These are phyloP conservation scores for Eupithecia centaureata DNA, from an alignment of 2,888 invertebrate species.

Conservation along the genomic window DNA sequence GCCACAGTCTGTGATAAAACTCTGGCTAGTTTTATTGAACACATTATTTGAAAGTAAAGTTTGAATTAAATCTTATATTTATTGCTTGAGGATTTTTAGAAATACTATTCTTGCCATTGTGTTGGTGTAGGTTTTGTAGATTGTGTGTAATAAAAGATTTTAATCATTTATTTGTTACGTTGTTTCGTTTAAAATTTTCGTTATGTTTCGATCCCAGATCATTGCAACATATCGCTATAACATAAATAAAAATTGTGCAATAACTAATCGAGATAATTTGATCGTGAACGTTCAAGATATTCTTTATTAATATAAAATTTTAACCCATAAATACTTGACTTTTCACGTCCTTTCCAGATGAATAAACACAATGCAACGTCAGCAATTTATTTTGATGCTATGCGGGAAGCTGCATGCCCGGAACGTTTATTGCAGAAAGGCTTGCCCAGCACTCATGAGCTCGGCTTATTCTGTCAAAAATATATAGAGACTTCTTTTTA, in stretches of 20 bases:
- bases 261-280: too few relatives aligned
- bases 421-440: background rate
- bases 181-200: background rate
- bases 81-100: background rate
- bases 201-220: background rate
- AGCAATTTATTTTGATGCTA: background rate
- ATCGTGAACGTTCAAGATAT: too few relatives aligned
- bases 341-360: conserved; percentile 1
- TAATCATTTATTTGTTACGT: too few relatives aligned
- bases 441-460: background rate
- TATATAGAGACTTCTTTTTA: background rate
- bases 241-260: too few relatives aligned
- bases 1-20: conserved; percentile 7
- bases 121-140: background rate
- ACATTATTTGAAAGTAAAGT: background rate
- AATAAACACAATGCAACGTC: background rate
- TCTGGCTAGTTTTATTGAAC: background rate
- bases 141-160: background rate
- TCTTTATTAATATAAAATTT: background rate
- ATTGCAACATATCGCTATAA: too few relatives aligned
- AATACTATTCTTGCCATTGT: background rate
- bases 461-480: background rate
- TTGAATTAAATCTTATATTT: background rate
- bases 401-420: background rate
- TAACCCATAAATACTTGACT: background rate